Evolutionary conservation across 2,113 vertebrate genomes (phyloP).

Genomic region (Salvelinus namaycush): DNA sequence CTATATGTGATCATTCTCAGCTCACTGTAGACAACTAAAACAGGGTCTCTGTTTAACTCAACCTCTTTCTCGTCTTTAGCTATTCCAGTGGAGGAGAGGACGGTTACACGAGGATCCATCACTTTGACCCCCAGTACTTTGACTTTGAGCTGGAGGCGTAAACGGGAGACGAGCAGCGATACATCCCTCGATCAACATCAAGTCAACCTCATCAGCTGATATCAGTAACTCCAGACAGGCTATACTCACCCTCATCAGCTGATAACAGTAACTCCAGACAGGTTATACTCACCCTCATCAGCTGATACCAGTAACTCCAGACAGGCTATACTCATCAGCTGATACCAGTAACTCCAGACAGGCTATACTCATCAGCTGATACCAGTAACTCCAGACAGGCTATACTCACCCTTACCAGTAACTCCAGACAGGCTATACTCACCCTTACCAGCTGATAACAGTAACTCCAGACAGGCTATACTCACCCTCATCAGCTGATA

Average conservation of each 20-base stretch:
- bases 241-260: background rate
- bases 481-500: background rate
- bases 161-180: constrained; percentile 8
- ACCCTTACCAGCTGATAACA: background rate
- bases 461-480: background rate
- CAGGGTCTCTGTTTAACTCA: no score
- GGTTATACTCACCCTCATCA: constrained; percentile 3
- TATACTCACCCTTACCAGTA: no score
- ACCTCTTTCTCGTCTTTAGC: constrained; percentile 61
- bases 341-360: background rate
- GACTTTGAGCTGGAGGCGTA: constrained; percentile 95
- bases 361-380: background rate
- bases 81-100: constrained; percentile 98
- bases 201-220: background rate
- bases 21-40: background rate
- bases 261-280: no score
- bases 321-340: background rate
- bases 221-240: background rate
- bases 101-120: constrained; percentile 94
- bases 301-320: no score
- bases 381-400: no score
- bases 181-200: background rate
- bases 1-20: no score
- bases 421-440: background rate
- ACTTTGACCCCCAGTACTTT: constrained; percentile 96